Evolutionary conservation across 2,113 vertebrate species (phyloP).

Genomic region (Myrmecophaga tridactyla): DNA sequence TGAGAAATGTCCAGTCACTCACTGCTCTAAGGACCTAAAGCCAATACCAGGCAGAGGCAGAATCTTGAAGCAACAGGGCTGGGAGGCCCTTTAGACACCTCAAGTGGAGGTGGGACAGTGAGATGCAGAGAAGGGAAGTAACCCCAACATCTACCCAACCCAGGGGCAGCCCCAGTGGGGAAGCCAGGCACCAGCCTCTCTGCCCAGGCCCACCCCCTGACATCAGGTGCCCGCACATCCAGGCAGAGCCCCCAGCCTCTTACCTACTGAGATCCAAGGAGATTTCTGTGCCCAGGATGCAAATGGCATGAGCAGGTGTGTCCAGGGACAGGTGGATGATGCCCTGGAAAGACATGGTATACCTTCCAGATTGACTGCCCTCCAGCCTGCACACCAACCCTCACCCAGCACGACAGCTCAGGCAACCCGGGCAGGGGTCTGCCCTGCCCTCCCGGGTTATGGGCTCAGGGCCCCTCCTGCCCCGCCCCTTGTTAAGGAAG

Average conservation of each 20-base stretch:
- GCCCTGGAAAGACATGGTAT: constrained; percentile 72
- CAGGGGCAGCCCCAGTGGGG: fast-evolving
- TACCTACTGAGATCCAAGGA: constrained; percentile 76
- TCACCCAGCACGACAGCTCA: fast-evolving
- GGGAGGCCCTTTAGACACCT: neutral
- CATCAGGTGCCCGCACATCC: neutral
- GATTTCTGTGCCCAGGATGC: constrained; percentile 75
- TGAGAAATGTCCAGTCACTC: neutral
- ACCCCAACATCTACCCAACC: fast-evolving
- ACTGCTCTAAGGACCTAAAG: neutral
- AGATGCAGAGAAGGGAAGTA: neutral
- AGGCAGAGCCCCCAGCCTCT: neutral
- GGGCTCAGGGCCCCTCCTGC: neutral
- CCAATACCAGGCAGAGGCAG: fast-evolving
- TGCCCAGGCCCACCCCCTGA: fast-evolving
- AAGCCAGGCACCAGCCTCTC: neutral
- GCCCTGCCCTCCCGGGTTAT: neutral
- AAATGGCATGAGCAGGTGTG: constrained; percentile 58
- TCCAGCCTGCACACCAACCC: fast-evolving
- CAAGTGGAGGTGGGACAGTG: neutral
- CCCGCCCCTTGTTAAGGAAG: constrained; percentile 34
- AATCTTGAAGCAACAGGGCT: too few relatives aligned
- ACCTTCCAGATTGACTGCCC: neutral
- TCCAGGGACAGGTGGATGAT: constrained; percentile 71
- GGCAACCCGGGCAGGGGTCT: fast-evolving